phyloP scores from a whole-genome alignment of 2,888 invertebrate genomes.

The Urechis unicinctus region DNA sequence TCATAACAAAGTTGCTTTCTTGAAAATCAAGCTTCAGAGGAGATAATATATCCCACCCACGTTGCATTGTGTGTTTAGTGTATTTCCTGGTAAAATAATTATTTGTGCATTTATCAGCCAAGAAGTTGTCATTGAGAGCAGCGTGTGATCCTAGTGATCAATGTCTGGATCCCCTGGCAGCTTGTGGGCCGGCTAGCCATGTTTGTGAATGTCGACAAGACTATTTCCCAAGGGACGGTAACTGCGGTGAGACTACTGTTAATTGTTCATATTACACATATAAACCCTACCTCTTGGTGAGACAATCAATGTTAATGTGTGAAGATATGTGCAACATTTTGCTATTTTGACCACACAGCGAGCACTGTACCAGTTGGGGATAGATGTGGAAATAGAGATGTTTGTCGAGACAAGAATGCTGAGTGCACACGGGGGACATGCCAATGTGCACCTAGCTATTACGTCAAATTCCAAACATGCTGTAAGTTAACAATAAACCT shows the following conservation, averaged over 20 bases:
- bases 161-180: not conserved
- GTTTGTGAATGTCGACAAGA: not conserved
- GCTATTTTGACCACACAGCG: no score
- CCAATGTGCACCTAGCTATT: slow-evolving; percentile 13
- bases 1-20: no score
- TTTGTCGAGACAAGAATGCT: slow-evolving; percentile 12
- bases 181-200: not conserved
- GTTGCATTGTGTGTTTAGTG: no score
- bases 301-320: no score
- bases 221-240: not conserved
- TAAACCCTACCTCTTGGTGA: no score
- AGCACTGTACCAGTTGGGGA: slow-evolving; percentile 8
- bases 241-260: not conserved
- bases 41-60: no score
- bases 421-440: slow-evolving; percentile 14
- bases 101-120: no score
- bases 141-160: not conserved
- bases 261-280: not conserved
- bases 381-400: slow-evolving; percentile 10
- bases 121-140: not conserved
- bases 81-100: no score
- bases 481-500: no score
- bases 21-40: no score
- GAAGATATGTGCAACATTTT: no score
- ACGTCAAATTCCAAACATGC: slow-evolving; percentile 11